A percentile compares a stretch with the other conserved stretches of the same genome.
Conservation (phyloP, 1,140 invertebrate species). For the Calosoma granatense region DNA sequence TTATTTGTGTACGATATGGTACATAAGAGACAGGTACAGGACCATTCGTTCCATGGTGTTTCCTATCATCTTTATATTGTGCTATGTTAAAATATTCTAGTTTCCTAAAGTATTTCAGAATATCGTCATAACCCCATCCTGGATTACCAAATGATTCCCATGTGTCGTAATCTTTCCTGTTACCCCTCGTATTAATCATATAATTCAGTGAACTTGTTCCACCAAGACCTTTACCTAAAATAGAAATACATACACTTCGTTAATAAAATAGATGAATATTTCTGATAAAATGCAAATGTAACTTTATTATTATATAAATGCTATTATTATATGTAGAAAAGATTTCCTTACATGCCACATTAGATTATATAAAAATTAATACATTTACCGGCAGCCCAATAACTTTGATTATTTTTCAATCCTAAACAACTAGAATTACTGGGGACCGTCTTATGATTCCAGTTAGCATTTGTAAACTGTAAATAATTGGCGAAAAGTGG, state of each 20-base stretch:
- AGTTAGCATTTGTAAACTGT: constrained; percentile 75
- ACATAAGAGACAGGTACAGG: constrained; percentile 46
- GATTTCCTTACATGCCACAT: too few relatives aligned
- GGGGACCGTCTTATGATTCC: constrained; percentile 85
- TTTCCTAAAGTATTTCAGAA: constrained; percentile 74
- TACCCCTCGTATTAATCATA: constrained; percentile 80
- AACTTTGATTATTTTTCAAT: too few relatives aligned
- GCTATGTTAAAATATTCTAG: constrained; percentile 56
- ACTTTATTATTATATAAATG: too few relatives aligned
- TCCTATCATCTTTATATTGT: constrained; percentile 36
- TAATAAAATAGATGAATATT: too few relatives aligned
- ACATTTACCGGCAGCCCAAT: too few relatives aligned
- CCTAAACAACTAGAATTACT: constrained; percentile 54
- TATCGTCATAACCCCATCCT: constrained; percentile 73
- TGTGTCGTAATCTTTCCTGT: constrained; percentile 46
- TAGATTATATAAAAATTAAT: too few relatives aligned
- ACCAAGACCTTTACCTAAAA: constrained; percentile 54
- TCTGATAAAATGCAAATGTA: too few relatives aligned
- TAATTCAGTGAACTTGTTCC: constrained; percentile 73
- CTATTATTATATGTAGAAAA: too few relatives aligned
- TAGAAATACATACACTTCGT: constrained; percentile 48
- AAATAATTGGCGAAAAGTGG: constrained; percentile 64
- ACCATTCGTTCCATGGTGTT: constrained; percentile 49
- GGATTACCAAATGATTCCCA: constrained; percentile 62
- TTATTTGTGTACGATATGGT: constrained; percentile 46